Percentiles rank a stretch among this genome's conserved stretches.
Evolutionary conservation across 2,113 vertebrate genomes (phyloP).

Genomic region (Melanerpes formicivorus): DNA sequence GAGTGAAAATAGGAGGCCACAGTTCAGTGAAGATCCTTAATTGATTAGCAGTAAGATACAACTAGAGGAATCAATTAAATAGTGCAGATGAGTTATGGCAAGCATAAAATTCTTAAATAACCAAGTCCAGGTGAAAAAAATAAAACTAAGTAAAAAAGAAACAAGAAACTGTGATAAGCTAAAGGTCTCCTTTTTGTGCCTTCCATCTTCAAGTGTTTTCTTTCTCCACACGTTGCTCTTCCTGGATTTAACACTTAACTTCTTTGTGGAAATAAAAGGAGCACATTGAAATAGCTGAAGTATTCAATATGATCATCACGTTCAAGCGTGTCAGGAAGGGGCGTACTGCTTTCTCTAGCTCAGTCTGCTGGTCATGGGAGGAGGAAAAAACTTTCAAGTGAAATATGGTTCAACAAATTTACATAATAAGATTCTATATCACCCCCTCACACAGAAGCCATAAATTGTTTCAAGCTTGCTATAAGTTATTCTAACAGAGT

Average conservation of each 20-base stretch:
- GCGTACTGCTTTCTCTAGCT: background rate
- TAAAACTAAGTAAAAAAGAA: background rate
- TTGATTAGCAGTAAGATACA: slow-evolving; percentile 60
- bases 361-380: slow-evolving; percentile 4
- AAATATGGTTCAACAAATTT: slow-evolving; percentile 42
- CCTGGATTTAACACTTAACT: background rate
- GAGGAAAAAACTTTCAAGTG: slow-evolving; percentile 14
- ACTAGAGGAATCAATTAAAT: slow-evolving; percentile 59
- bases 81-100: slow-evolving; percentile 46
- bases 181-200: background rate
- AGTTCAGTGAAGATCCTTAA: slow-evolving; percentile 62
- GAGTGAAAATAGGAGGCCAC: slow-evolving; percentile 47
- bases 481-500: slow-evolving; percentile 30
- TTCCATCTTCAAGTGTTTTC: background rate
- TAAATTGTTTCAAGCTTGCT: slow-evolving; percentile 40
- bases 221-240: background rate
- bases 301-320: background rate
- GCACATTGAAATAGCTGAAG: background rate
- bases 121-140: background rate
- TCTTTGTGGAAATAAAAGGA: slow-evolving; percentile 26
- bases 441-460: background rate
- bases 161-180: background rate
- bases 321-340: background rate
- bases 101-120: slow-evolving; percentile 49
- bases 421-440: slow-evolving; percentile 31